Percentiles rank a stretch among this genome's conserved stretches.
Evolutionary conservation across 2,797 vertebrate genomes (phyloP).

Genomic region (Enteromius paludinosus): DNA sequence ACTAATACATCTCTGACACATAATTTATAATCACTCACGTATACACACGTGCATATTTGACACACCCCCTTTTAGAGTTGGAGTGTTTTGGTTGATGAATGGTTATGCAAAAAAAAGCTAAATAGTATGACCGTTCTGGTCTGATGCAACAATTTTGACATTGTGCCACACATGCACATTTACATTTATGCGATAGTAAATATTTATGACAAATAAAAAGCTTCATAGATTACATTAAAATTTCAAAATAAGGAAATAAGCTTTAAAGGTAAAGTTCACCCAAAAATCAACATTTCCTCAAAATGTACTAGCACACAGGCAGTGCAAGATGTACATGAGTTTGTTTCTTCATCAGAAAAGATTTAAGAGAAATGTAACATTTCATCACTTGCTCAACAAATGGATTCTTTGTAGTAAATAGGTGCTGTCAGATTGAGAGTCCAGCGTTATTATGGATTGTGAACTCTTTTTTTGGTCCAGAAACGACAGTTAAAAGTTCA

Average conservation of each 20-base stretch:
- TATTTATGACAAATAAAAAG: neutral
- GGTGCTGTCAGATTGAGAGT: neutral
- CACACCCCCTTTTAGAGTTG: too few relatives aligned
- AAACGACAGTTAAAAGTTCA: neutral
- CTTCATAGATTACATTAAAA: neutral
- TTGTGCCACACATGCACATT: neutral
- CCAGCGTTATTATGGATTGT: neutral
- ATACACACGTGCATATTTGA: too few relatives aligned
- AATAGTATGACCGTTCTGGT: too few relatives aligned
- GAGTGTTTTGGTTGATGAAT: too few relatives aligned
- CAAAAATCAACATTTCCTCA: neutral
- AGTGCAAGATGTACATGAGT: neutral
- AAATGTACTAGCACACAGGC: neutral
- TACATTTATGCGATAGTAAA: neutral
- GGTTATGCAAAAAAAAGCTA: too few relatives aligned
- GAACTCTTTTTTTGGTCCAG: neutral
- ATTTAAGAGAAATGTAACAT: neutral
- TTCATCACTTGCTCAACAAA: neutral
- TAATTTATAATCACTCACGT: too few relatives aligned
- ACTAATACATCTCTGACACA: too few relatives aligned
- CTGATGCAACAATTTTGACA: too few relatives aligned
- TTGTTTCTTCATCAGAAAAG: neutral
- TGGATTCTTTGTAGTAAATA: neutral
- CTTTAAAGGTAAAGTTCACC: neutral
- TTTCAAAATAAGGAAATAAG: neutral